Evolutionary conservation across 2,888 invertebrate genomes (phyloP).

Genomic region (Gerosis bhagava): DNA sequence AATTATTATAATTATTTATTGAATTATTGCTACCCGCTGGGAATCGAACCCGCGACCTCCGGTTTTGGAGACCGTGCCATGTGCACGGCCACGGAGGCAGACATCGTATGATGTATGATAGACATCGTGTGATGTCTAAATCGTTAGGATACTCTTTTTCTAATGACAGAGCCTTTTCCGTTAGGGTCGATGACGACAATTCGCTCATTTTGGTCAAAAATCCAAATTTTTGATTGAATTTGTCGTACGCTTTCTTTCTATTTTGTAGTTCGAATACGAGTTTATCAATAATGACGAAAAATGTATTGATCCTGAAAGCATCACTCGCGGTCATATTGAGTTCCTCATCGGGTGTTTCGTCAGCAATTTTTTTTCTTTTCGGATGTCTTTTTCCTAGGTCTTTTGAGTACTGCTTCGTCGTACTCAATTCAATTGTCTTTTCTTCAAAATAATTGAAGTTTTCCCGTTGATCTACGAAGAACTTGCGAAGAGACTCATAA

Average conservation of each 20-base stretch:
- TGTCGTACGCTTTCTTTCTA: background rate
- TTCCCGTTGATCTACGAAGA: constrained; percentile 20
- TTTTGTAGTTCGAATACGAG: background rate
- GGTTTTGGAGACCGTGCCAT: too few relatives aligned
- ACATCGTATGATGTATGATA: too few relatives aligned
- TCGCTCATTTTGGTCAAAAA: constrained; percentile 3
- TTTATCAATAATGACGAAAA: background rate
- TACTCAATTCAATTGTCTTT: constrained; percentile 18
- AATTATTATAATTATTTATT: too few relatives aligned
- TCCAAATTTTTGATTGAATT: constrained; percentile 2
- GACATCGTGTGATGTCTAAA: too few relatives aligned
- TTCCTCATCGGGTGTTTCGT: too few relatives aligned
- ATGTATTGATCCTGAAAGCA: background rate
- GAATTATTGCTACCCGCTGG: too few relatives aligned
- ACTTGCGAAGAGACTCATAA: constrained; percentile 19
- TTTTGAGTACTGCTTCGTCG: constrained; percentile 13
- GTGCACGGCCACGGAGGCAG: too few relatives aligned
- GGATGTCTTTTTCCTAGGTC: constrained; percentile 23
- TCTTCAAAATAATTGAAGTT: constrained; percentile 7
- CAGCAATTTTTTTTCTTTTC: constrained; percentile 26
- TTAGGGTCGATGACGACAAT: background rate
- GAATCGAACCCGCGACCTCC: too few relatives aligned
- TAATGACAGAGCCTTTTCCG: background rate
- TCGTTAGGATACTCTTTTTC: background rate
- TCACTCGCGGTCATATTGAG: too few relatives aligned